Base-by-base conservation (phyloP, 2,888 invertebrate genomes). In the Hoplodrina ambigua region DNA sequence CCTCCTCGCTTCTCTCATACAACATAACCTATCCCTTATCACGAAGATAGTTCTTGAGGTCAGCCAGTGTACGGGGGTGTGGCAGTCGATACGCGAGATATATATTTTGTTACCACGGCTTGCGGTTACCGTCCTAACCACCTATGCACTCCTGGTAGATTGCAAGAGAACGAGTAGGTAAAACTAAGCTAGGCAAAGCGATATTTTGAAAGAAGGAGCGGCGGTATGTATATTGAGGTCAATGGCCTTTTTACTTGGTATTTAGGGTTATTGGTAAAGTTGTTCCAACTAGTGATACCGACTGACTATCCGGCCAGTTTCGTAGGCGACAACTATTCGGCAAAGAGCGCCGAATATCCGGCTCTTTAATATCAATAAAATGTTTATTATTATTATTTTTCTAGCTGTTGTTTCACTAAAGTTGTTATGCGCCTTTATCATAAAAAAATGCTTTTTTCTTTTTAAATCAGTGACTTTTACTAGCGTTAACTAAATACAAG, bases 51-150 rank as follows among this genome's bases (percentile, higher is more conserved):
- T 72, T 75, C 80, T 76, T 65, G 82, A 84, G 87, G 85, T 87
- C 88, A 83, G 70, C 62, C 67, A 73, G 81, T 81, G 58, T 72
- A 73, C 70, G 62, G 84, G 85, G 87, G 88, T 87, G 89, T 89
- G 89, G 84, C 86, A 66, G 70, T 64, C 68, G 80, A 77, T 79
- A 75, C 75, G 58, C 69, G 54, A 50, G 53, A 69, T 70, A 75
- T 25, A 25, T 76, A 83, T 75, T 82, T 68, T 72, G 78, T 72
- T 77, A 65, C 69, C 64, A 69, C 57, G 65, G 33, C 67, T 61
- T 69, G 64, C 41, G 63, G 75, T 78, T 59, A 58, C 55, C 8
- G 37, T 17, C 20, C 59, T 41, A 52, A 57, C 62, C 52, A 50
- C 41, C 44, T 62, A 80, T 72, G 69, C 44, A 30, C 56, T 69